Conservation (phyloP, 2,888 invertebrate species). For the Idaea aversata region DNA sequence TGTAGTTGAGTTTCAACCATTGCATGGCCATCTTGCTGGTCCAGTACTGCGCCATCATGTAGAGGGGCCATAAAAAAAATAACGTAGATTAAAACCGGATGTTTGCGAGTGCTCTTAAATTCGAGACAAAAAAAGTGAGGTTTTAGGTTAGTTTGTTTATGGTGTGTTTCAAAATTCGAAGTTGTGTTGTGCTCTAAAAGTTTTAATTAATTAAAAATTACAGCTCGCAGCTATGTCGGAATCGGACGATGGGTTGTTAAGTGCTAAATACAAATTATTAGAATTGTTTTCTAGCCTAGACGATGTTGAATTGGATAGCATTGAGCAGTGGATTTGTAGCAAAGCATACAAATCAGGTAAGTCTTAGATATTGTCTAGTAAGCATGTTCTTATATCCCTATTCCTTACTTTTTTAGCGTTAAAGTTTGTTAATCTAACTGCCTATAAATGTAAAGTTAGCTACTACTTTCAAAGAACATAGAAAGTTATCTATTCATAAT, state of each 20-base stretch:
- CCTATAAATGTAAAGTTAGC: no score
- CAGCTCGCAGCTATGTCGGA: slow-evolving; percentile 38
- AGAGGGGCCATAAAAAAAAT: no score
- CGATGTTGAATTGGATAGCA: slow-evolving; percentile 46
- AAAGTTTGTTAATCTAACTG: no score
- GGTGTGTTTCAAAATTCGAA: neutral
- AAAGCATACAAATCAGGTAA: slow-evolving; percentile 61
- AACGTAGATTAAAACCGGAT: neutral
- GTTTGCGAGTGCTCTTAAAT: neutral
- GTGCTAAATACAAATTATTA: slow-evolving; percentile 52
- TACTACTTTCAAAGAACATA: no score
- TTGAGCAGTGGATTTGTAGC: slow-evolving; percentile 66
- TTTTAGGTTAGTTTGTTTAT: neutral
- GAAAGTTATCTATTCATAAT: no score
- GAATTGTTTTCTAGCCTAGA: slow-evolving; percentile 55
- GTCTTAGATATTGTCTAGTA: neutral
- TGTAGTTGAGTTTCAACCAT: no score
- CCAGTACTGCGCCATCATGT: no score
- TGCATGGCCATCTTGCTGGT: no score
- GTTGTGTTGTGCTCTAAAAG: neutral
- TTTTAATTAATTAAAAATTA: slow-evolving; percentile 6
- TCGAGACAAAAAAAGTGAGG: neutral
- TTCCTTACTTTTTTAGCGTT: no score
- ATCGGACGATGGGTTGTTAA: slow-evolving; percentile 35
- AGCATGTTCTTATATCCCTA: neutral